A percentile compares a stretch with the other conserved stretches of the same genome.
phyloP scores from a whole-genome alignment of 2,113 vertebrate species.

The Crotophaga sulcirostris region DNA sequence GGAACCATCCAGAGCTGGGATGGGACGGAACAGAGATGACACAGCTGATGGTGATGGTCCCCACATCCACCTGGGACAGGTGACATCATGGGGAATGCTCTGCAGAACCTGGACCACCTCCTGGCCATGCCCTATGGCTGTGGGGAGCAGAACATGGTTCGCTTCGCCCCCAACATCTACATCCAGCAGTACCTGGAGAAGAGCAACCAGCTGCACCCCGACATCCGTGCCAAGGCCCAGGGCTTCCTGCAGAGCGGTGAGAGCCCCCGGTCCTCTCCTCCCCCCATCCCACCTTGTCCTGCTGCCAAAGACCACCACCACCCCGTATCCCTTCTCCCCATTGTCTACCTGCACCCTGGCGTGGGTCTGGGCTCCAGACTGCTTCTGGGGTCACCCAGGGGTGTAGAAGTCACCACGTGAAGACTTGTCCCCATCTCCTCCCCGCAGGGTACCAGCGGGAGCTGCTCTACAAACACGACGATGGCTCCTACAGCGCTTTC shows the following conservation, averaged over 20 bases:
- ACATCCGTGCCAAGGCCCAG: slow-evolving; percentile 53
- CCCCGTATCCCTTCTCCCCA: not conserved
- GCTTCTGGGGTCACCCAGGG: not conserved
- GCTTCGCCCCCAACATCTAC: slow-evolving; percentile 84
- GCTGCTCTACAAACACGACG: slow-evolving; percentile 77
- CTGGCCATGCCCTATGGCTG: slow-evolving; percentile 78
- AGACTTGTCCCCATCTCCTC: not conserved
- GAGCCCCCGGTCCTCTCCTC: not conserved
- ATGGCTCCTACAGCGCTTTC: slow-evolving; percentile 86
- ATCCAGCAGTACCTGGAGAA: slow-evolving; percentile 80
- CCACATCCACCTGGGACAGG: not conserved
- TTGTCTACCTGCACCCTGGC: rapidly evolving
- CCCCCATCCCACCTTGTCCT: not conserved
- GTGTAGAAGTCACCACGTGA: rapidly evolving
- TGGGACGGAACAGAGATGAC: rapidly evolving
- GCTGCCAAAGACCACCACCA: not conserved
- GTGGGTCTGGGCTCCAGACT: not conserved
- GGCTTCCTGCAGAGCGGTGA: slow-evolving; percentile 74
- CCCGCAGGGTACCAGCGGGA: slow-evolving; percentile 80
- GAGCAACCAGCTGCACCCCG: slow-evolving; percentile 66
- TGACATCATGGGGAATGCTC: slow-evolving; percentile 74
- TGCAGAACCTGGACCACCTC: slow-evolving; percentile 76
- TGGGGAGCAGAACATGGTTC: slow-evolving; percentile 85
- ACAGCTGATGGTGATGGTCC: not conserved
- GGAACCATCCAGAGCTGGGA: not conserved